Evolutionary conservation across 2,888 invertebrate species (phyloP).

Genomic region (Aporophyla nigra): DNA sequence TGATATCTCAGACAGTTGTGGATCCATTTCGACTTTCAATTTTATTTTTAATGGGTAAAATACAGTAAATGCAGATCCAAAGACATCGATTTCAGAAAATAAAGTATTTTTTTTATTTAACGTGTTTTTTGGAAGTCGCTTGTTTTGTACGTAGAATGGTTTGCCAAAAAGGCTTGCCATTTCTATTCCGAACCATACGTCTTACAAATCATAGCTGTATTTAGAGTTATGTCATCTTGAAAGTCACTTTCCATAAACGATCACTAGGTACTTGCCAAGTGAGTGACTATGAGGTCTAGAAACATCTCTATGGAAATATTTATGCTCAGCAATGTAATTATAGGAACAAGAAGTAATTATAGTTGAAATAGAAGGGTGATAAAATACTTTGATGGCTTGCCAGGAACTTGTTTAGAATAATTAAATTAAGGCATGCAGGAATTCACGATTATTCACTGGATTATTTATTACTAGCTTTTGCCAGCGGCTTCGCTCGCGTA

Average conservation of each 20-base stretch:
- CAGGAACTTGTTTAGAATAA: constrained; percentile 13
- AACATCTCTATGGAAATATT: not conserved
- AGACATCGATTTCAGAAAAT: too few species aligned
- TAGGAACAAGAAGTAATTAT: not conserved
- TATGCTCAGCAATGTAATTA: not conserved
- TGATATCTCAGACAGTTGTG: too few species aligned
- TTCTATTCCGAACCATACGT: not conserved
- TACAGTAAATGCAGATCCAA: too few species aligned
- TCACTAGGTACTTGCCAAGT: constrained; percentile 21
- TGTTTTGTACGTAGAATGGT: not conserved
- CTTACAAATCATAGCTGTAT: constrained; percentile 7
- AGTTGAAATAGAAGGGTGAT: constrained; percentile 19
- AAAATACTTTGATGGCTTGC: constrained; percentile 27
- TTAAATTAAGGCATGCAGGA: constrained; percentile 6
- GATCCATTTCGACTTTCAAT: too few species aligned
- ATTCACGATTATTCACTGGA: not conserved
- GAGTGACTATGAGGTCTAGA: constrained; percentile 15
- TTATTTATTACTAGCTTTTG: too few species aligned
- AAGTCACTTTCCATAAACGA: constrained; percentile 6
- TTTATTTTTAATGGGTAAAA: too few species aligned
- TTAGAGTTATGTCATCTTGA: constrained; percentile 8
- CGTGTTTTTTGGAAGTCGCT: too few species aligned
- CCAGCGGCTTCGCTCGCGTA: too few species aligned
- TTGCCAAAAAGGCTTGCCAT: too few species aligned
- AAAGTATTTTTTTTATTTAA: too few species aligned